A percentile compares a stretch with the other conserved stretches of the same genome.
These are phyloP conservation scores for Sebastes minor DNA, from an alignment of 2,797 vertebrate genomes.

Conservation along the genomic window DNA sequence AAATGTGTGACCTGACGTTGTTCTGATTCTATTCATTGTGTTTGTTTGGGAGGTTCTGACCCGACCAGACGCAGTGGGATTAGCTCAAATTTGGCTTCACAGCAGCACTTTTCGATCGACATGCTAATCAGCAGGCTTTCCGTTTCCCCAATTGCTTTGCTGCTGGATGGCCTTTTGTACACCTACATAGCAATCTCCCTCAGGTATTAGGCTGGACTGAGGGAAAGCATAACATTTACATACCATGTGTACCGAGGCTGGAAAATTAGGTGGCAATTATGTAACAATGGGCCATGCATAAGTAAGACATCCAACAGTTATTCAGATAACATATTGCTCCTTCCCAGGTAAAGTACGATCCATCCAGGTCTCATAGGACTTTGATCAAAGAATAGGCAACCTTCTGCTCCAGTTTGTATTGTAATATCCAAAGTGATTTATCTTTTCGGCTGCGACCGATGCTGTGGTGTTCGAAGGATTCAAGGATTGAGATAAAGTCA, in stretches of 20 bases:
- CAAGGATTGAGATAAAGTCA: slow-evolving; percentile 44
- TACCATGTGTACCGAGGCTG: slow-evolving; percentile 33
- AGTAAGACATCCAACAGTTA: slow-evolving; percentile 53
- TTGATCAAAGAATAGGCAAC: slow-evolving; percentile 54
- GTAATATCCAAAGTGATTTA: slow-evolving; percentile 66
- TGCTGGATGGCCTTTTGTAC: slow-evolving; percentile 57
- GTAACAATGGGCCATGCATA: slow-evolving; percentile 34
- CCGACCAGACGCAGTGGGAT: slow-evolving; percentile 46
- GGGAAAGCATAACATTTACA: slow-evolving; percentile 68
- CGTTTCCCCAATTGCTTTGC: slow-evolving; percentile 27
- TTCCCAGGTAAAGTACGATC: slow-evolving; percentile 17
- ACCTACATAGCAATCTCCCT: slow-evolving; percentile 60
- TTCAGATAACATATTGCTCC: slow-evolving; percentile 38
- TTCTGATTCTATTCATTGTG: slow-evolving; percentile 11
- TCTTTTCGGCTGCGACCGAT: slow-evolving; percentile 38
- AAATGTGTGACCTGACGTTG: slow-evolving; percentile 3
- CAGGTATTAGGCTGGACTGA: slow-evolving; percentile 48
- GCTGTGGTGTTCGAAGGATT: slow-evolving; percentile 25
- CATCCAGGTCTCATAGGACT: slow-evolving; percentile 63
- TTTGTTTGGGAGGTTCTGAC: slow-evolving; percentile 47
- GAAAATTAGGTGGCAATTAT: slow-evolving; percentile 70
- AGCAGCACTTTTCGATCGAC: slow-evolving; percentile 42
- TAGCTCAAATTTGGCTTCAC: slow-evolving; percentile 36
- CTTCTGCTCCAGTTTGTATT: slow-evolving; percentile 52
- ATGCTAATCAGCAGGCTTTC: slow-evolving; percentile 67